Evolutionary conservation across 2,797 vertebrate genomes (phyloP).

Genomic region (Nyctalus aviator): DNA sequence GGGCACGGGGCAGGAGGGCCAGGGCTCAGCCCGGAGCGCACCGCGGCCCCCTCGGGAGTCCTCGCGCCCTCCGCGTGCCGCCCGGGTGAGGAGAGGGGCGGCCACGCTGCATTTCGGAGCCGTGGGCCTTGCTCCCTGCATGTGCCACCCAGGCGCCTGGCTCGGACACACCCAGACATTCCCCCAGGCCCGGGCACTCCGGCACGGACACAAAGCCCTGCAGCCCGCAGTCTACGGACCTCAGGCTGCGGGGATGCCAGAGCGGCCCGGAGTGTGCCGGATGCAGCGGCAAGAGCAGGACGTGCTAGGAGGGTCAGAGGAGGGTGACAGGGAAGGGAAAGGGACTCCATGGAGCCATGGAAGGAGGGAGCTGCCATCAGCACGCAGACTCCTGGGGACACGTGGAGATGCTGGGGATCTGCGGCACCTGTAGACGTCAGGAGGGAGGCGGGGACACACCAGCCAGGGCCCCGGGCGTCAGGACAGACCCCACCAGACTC

Average conservation of each 20-base stretch:
- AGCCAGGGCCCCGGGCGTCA: neutral
- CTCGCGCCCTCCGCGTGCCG: no score
- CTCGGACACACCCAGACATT: no score
- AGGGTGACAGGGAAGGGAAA: fast-evolving
- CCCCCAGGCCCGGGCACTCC: neutral
- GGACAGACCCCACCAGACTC: neutral
- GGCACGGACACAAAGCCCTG: neutral
- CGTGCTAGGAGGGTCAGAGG: neutral
- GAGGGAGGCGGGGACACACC: no score
- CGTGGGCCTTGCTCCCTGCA: neutral
- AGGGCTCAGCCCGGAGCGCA: neutral
- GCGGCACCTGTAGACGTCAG: neutral
- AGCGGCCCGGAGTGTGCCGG: neutral
- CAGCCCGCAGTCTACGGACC: no score
- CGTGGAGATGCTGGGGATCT: neutral
- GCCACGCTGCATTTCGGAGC: neutral
- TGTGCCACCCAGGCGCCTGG: no score
- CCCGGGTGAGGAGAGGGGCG: neutral
- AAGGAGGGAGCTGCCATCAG: neutral
- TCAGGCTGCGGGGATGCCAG: neutral
- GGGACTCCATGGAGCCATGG: neutral
- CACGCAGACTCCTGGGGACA: no score
- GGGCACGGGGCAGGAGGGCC: no score
- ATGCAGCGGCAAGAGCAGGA: neutral
- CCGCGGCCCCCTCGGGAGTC: neutral